Base-by-base conservation (phyloP, 2,888 invertebrate genomes). In the Myopa testacea region DNA sequence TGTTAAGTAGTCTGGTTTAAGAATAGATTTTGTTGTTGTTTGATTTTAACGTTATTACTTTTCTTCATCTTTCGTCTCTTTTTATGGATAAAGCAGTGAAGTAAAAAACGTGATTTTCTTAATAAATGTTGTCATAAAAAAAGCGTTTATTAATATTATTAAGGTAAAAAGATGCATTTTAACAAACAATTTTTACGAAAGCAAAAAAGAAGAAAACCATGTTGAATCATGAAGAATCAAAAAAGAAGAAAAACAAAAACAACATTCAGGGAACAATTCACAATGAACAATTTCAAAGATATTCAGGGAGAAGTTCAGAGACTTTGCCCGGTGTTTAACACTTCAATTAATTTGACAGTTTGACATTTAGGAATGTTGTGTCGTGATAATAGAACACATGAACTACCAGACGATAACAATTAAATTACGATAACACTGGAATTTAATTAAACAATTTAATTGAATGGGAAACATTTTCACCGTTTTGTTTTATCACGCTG, bases 321-420 rank as follows among this genome's bases (percentile, higher is more conserved):
- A 45, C 45, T 6, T 63, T 63, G 63, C 37, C n/a, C n/a, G 14
- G 19, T 75, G 38, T 52, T 75, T 75, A 60, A 75, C 75, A 75
- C 58, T 68, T 75, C 38, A 75, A 75, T 75, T 75, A 58, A 69
- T 45, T 75, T 75, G 75, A 60, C 75, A 75, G 75, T 38, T 75
- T 75, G 75, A 75, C 75, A 68, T 58, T 69, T 60, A 55, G 68
- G 68, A 75, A 75, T 75, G 52, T 60, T n/a, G 19, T n/a, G 45
- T 45, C 45, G 45, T 12, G 63, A 74, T 73, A 52, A 74, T 7
- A 63, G 4, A 50, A 71, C 12, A 60, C 72, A 16, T 34, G 37
- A 37, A 34, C 14, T 65, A 52, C 16, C 37, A 14, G 14, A 16
- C 19, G 68, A 75, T 75, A 75, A 75, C 68, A 69, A 75, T 68